Percentiles rank a stretch among this genome's conserved stretches.
These are phyloP conservation scores for Drosophila anomalipes DNA, from an alignment of 2,888 invertebrate species.

Conservation along the genomic window DNA sequence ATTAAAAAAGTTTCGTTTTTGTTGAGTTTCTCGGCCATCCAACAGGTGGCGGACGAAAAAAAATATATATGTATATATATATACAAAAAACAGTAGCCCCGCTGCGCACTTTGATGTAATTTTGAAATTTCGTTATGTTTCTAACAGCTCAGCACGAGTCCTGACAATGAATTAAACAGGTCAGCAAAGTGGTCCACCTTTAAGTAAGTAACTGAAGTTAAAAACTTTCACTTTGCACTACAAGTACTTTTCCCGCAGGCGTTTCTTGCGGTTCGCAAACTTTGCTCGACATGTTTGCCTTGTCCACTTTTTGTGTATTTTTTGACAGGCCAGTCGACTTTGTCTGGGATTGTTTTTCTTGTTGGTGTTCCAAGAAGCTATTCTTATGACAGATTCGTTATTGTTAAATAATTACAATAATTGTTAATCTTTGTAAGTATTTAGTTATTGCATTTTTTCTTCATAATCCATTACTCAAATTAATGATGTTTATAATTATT, in stretches of 20 bases:
- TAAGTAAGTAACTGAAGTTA: constrained; percentile 51
- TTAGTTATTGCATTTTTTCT: background rate
- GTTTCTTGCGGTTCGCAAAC: constrained; percentile 5
- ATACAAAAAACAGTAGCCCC: background rate
- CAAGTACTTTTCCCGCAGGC: background rate
- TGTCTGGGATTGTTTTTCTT: background rate
- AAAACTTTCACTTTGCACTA: constrained; percentile 53
- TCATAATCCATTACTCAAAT: background rate
- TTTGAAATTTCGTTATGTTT: constrained; percentile 25
- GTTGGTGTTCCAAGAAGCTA: background rate
- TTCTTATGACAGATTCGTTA: background rate
- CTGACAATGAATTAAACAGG: constrained; percentile 34
- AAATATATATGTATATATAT: background rate
- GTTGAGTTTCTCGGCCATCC: background rate
- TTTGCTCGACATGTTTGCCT: constrained; percentile 7
- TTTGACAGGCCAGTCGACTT: constrained; percentile 15
- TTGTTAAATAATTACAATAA: background rate
- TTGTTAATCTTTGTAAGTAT: background rate
- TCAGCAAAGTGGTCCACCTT: constrained; percentile 27
- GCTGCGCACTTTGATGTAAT: constrained; percentile 21
- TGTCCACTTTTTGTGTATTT: constrained; percentile 17
- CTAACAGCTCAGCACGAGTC: constrained; percentile 17
- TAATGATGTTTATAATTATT: background rate
- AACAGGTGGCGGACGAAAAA: constrained; percentile 18
- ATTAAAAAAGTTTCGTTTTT: constrained; percentile 64